phyloP scores from a whole-genome alignment of 37 sponge, comb jelly and placozoan genomes.

The Eunapius fragilis region DNA sequence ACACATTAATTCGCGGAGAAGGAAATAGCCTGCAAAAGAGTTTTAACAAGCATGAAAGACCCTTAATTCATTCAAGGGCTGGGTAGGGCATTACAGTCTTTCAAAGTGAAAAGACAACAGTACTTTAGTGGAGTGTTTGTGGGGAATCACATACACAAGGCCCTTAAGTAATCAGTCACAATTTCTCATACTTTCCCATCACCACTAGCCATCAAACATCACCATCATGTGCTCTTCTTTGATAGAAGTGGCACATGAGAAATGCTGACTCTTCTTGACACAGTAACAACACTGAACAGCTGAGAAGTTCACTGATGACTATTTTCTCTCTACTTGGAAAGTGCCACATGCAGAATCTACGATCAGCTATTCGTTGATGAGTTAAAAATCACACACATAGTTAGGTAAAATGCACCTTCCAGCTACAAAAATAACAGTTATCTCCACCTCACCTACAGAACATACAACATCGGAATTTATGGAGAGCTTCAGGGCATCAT shows the following conservation, averaged over 20 bases:
- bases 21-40: neutral
- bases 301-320: neutral
- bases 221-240: neutral
- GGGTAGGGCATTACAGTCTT: neutral
- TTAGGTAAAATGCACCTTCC: neutral
- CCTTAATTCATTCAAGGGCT: neutral
- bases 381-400: neutral
- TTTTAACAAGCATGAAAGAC: neutral
- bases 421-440: neutral
- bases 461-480: neutral
- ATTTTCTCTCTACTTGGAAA: neutral
- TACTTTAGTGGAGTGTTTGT: neutral
- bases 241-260: neutral
- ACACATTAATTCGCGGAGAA: neutral
- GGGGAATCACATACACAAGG: neutral
- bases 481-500: neutral
- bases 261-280: neutral
- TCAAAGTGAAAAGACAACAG: neutral
- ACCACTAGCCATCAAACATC: neutral
- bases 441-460: neutral
- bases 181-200: neutral
- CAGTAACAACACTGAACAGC: neutral
- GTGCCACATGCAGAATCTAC: neutral
- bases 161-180: neutral
- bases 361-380: neutral